Percentiles rank a stretch among this genome's conserved stretches.
Evolutionary conservation across 2,797 vertebrate genomes (phyloP).

Genomic region (Crenuchus spilurus): DNA sequence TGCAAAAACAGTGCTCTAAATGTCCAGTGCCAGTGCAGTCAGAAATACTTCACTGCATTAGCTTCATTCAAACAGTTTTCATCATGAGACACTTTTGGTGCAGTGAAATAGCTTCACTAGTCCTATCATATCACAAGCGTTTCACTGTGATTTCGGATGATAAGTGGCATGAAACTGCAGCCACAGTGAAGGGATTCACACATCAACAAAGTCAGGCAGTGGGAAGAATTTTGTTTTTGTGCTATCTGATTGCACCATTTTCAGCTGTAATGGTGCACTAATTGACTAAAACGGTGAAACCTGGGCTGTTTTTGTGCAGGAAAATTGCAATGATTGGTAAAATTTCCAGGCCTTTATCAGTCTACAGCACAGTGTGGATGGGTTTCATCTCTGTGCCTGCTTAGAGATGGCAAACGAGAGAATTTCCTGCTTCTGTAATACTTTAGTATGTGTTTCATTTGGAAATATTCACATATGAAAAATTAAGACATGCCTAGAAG

Average conservation of each 20-base stretch:
- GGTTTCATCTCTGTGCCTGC: background rate
- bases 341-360: background rate
- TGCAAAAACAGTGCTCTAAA: background rate
- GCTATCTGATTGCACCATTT: background rate
- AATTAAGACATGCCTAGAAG: too few species aligned
- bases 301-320: background rate
- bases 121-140: background rate
- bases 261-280: background rate
- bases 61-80: background rate
- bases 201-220: background rate
- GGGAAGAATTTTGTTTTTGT: background rate
- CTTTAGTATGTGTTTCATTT: background rate
- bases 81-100: background rate
- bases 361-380: background rate
- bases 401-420: background rate
- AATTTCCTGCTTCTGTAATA: background rate
- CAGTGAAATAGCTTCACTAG: background rate
- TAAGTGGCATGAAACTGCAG: background rate
- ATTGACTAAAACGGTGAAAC: constrained; percentile 19
- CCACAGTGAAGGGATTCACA: background rate
- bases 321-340: constrained; percentile 12
- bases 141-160: background rate
- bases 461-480: background rate
- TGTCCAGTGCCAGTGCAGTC: background rate
- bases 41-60: background rate